Base-by-base conservation (phyloP, 2,113 vertebrate genomes). In the Dipodomys stephensi region DNA sequence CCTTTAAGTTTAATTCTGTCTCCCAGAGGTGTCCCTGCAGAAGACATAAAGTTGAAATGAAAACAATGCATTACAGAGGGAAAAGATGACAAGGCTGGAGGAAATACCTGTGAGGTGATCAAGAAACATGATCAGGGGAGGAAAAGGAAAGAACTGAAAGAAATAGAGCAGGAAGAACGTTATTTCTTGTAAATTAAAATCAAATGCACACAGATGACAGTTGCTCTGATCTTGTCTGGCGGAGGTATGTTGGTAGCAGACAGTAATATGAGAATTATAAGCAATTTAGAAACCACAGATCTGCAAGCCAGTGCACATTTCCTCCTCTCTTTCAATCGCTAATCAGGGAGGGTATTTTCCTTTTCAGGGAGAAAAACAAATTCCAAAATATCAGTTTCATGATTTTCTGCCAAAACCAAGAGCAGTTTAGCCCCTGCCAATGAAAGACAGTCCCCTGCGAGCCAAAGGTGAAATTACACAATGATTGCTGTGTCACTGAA, bases 161-260 rank as follows among this genome's bases (percentile, higher is more conserved):
- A 98, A 98, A 98, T 97, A 96, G 92, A 98, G 97, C 97, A 97
- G 90, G 95, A 96, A 98, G 95, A 97, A 96, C 96, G 97, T 98
- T 97, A 98, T 98, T 98, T 97, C 94, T 12, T 97, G 90, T 96
- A 98, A 98, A 98, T 98, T 97, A 97, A 97, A 98, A 97, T 98
- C 97, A 98, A 98, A 98, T 97, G 96, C 96, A 97, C 97, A 98
- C 97, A 82, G 90, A 97, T 98, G 95, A 94, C 96, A 96, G 93
- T 71, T 79, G 73, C 49, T 98, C 89, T 97, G 94, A 96, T 97
- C 97, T 97, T 97, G 95, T 97, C 96, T 96, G 86, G 68, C 88
- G 93, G 83, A 97, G 92, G 67, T 93, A 96, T 97, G 97, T 96
- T 95, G 83, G 93, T 96, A 91, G 71, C 92, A 96, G 95, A 92